phyloP scores from a whole-genome alignment of 1,140 invertebrate genomes.

The Drosophila persimilis region DNA sequence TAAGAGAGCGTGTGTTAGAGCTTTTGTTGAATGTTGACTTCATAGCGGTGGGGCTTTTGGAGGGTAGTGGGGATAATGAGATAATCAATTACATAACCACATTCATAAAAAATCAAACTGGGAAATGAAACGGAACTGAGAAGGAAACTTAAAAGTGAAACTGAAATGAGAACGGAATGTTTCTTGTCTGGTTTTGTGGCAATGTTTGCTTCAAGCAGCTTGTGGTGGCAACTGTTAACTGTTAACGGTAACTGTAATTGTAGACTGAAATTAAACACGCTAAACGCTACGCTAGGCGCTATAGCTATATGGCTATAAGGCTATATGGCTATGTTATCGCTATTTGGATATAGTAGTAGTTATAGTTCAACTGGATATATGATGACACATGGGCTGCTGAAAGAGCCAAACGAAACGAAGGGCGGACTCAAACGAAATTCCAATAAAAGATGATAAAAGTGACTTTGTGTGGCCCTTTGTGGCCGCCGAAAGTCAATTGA shows the following conservation, averaged over 20 bases:
- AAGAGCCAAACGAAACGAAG: constrained; percentile 25
- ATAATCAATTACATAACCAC: constrained; percentile 46
- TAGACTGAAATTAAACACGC: constrained; percentile 37
- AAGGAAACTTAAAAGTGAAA: constrained; percentile 19
- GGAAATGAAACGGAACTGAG: constrained; percentile 3
- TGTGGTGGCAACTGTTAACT: constrained; percentile 35
- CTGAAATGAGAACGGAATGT: constrained; percentile 40
- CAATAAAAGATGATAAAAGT: constrained; percentile 39
- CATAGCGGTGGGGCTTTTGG: constrained; percentile 20
- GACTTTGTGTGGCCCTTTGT: constrained; percentile 34
- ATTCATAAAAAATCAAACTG: constrained; percentile 50
- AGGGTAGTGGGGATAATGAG: constrained; percentile 56
- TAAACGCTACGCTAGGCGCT: constrained; percentile 69
- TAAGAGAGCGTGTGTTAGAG: constrained; percentile 76
- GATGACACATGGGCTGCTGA: constrained; percentile 46
- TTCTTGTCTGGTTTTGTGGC: constrained; percentile 53
- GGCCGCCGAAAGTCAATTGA: constrained; percentile 39
- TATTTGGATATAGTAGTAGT: constrained; percentile 10
- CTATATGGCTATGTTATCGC: constrained; percentile 1
- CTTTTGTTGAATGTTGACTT: constrained; percentile 46
- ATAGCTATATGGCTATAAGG: constrained; percentile 40
- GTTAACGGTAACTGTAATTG: constrained; percentile 53
- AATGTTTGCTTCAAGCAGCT: constrained; percentile 50
- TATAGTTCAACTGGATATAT: constrained; percentile 34
- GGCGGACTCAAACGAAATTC: constrained; percentile 45